Conservation (phyloP, 2,797 vertebrate genomes). For the Botia kubotai region DNA sequence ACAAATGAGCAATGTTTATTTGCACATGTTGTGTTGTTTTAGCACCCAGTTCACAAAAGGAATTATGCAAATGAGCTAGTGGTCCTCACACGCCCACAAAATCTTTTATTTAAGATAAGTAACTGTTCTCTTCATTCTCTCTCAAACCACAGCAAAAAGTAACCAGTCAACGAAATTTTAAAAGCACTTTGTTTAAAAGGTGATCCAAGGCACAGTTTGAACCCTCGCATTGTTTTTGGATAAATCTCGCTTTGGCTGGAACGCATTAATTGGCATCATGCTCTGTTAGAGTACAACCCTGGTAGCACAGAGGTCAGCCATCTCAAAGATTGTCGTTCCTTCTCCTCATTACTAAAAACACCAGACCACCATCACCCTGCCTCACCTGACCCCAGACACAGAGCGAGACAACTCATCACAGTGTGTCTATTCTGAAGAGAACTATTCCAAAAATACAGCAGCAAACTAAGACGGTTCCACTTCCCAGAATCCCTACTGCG, state of each 20-base stretch:
- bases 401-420: not conserved
- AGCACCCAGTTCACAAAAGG: not conserved
- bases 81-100: not conserved
- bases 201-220: constrained; percentile 36
- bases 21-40: not conserved
- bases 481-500: not conserved
- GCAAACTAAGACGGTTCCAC: not conserved
- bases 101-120: not conserved
- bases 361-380: constrained; percentile 14
- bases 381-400: constrained; percentile 1
- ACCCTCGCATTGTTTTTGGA: constrained; percentile 14
- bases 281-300: constrained; percentile 37
- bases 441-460: too few species aligned
- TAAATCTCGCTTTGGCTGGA: constrained; percentile 28
- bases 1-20: not conserved
- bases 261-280: constrained; percentile 42
- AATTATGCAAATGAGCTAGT: not conserved
- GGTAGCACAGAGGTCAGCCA: constrained; percentile 6
- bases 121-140: not conserved
- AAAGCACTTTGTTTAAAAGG: constrained; percentile 14
- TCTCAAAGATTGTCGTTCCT: constrained; percentile 6
- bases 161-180: not conserved
- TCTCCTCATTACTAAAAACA: constrained; percentile 39
- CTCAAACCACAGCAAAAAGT: not conserved
- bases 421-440: not conserved